Percentiles rank a stretch among this genome's conserved stretches.
These are phyloP conservation scores for Cotesia typhae DNA, from an alignment of 1,140 invertebrate species.

Conservation along the genomic window DNA sequence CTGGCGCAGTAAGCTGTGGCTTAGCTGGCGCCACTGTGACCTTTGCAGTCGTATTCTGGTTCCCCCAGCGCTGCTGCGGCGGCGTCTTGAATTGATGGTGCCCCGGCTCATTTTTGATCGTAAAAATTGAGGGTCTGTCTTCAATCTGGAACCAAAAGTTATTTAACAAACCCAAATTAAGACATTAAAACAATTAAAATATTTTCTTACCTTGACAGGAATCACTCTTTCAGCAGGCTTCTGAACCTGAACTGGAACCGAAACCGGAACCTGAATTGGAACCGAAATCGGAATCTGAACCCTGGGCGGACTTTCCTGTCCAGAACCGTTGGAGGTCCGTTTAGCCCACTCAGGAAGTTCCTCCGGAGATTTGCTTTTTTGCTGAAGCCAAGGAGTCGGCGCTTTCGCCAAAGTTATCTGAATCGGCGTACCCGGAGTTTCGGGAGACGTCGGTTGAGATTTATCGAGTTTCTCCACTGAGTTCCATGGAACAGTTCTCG, in stretches of 20 bases:
- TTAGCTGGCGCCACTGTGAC: constrained; percentile 40
- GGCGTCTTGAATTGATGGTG: constrained; percentile 62
- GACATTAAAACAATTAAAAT: constrained; percentile 2
- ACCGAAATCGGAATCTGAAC: constrained; percentile 36
- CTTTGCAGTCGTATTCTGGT: no score
- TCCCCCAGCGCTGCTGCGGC: constrained; percentile 58
- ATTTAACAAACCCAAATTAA: constrained; percentile 1
- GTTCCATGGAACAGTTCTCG: constrained; percentile 47
- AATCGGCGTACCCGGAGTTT: constrained; percentile 62
- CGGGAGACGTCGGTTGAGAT: constrained; percentile 51
- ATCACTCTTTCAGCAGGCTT: constrained; percentile 47
- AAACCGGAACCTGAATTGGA: constrained; percentile 38
- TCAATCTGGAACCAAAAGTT: constrained; percentile 52
- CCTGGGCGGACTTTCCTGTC: constrained; percentile 29
- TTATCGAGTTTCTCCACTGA: no score
- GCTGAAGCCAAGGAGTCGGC: constrained; percentile 71
- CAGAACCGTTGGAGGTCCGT: constrained; percentile 44
- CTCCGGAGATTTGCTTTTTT: constrained; percentile 59
- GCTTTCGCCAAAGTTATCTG: constrained; percentile 65
- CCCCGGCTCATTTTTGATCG: constrained; percentile 53
- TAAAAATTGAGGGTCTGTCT: constrained; percentile 62
- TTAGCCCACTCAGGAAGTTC: constrained; percentile 65
- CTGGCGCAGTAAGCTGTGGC: constrained; percentile 45
- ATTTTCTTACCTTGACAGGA: constrained; percentile 53
- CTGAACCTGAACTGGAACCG: constrained; percentile 39